Conservation (phyloP, 92 coral and sea anemone species). For the Palythoa heliodiscus region DNA sequence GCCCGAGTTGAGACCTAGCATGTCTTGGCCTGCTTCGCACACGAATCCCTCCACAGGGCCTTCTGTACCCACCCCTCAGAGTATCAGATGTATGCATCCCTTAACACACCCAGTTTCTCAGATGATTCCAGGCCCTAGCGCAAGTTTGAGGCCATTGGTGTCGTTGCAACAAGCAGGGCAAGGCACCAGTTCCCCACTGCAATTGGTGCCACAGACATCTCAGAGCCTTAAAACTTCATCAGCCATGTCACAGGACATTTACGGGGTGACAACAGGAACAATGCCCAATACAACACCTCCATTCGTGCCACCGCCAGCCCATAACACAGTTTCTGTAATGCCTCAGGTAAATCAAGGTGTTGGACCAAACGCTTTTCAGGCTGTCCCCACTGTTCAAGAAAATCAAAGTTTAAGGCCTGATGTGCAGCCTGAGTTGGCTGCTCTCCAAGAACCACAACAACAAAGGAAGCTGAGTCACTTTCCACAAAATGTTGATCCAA, state of each 20-base stretch:
- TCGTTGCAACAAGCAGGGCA: slow-evolving; percentile 14
- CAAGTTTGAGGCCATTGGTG: neutral
- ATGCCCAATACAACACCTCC: neutral
- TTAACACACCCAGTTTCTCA: neutral
- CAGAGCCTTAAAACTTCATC: neutral
- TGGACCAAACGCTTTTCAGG: neutral
- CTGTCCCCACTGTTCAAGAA: slow-evolving; percentile 1
- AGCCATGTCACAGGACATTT: slow-evolving; percentile 8
- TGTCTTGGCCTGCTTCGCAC: neutral
- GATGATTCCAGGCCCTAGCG: neutral
- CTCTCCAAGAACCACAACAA: neutral
- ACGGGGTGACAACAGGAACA: slow-evolving; percentile 15
- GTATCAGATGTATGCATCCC: neutral
- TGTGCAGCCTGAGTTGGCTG: neutral
- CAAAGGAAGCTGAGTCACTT: neutral
- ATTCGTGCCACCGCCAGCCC: neutral
- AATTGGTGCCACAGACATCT: neutral
- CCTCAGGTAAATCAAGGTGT: neutral
- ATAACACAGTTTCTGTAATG: neutral
- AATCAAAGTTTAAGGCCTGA: neutral
- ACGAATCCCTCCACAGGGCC: neutral
- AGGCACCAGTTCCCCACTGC: neutral
- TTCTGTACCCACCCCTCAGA: neutral
- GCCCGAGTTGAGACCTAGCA: neutral
- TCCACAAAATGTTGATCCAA: slow-evolving; percentile 22